Evolutionary conservation across 2,888 invertebrate genomes (phyloP), one percentile per base, ranked within the genome.

Genomic region (Synanthedon tipuliformis): DNA sequence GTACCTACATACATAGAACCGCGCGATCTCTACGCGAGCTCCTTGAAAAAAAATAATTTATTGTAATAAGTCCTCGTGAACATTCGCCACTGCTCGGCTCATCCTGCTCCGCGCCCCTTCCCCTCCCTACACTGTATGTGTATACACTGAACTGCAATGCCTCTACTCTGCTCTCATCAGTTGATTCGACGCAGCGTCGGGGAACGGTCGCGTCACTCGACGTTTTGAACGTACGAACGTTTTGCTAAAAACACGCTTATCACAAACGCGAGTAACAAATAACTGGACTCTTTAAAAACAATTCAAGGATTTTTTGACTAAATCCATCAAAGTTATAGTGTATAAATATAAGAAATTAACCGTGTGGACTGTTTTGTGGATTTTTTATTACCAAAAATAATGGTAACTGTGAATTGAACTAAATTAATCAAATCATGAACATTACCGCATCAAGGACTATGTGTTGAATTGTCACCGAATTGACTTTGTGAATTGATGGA

Each of bases 1-100:
- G 72, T 72, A 23, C 5, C 23, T 23, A 73, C 73, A 73, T 72
- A 74, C 73, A 72, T 68, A 70, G 69, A 74, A 72, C 71, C 77
- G n/a, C n/a, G n/a, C n/a, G 78, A 81, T 78, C 74, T 78, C 73
- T 73, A 72, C 75, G 11, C 12, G 81, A 84, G 79, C 80, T 79
- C 71, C 72, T 76, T 77, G 77, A 84, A 81, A 82, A n/a, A 34
- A 82, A 81, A 84, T 81, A 80, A 85, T 84, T 84, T 85, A 83
- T 84, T 85, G 78, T 85, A 84, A 84, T 85, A 84, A 82, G 81
- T 78, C 78, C 71, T 86, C 87, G 88, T 81, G 81, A 78, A 75
- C 78, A 77, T 77, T 88, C 88, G 88, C 83, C 81, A 77, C 78
- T 71, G 72, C 75, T 88, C 88, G 87, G 82, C 73, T 75, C 79